phyloP scores from a whole-genome alignment of 2,797 vertebrate genomes.

The Alfaro cultratus region DNA sequence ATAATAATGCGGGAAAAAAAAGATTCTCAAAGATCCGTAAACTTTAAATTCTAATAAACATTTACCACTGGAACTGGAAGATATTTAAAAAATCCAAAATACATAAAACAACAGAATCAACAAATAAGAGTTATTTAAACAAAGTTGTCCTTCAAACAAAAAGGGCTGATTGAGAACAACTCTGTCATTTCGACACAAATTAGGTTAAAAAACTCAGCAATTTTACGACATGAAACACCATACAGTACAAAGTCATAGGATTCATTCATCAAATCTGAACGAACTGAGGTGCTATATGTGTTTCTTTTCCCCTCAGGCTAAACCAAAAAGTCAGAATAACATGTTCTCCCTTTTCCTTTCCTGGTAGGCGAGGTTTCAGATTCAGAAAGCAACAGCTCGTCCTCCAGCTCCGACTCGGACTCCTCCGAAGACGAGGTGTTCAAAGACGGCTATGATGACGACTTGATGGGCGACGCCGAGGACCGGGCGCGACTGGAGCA shows the following conservation, averaged over 20 bases:
- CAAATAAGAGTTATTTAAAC: too few species aligned
- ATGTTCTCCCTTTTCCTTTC: background rate
- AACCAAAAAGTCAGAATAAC: background rate
- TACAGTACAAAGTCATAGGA: background rate
- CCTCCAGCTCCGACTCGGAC: slow-evolving; percentile 95
- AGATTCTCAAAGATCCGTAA: too few species aligned
- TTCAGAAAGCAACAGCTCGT: slow-evolving; percentile 97
- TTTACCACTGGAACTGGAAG: too few species aligned
- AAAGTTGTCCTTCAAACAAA: too few species aligned
- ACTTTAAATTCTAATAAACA: too few species aligned
- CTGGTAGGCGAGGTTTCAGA: slow-evolving; percentile 94
- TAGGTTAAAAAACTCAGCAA: background rate
- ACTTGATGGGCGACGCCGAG: slow-evolving; percentile 98
- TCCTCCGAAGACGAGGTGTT: slow-evolving; percentile 98
- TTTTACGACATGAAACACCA: background rate
- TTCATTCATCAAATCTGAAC: background rate
- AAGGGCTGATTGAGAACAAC: background rate
- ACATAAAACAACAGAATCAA: too few species aligned
- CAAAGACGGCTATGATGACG: slow-evolving; percentile 95
- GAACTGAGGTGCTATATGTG: background rate
- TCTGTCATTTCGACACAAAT: background rate
- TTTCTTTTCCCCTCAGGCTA: background rate
- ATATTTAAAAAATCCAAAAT: too few species aligned
- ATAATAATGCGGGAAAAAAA: too few species aligned
- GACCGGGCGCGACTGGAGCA: slow-evolving; percentile 95